phyloP scores from a whole-genome alignment of 2,797 vertebrate species.

The Huso huso region DNA sequence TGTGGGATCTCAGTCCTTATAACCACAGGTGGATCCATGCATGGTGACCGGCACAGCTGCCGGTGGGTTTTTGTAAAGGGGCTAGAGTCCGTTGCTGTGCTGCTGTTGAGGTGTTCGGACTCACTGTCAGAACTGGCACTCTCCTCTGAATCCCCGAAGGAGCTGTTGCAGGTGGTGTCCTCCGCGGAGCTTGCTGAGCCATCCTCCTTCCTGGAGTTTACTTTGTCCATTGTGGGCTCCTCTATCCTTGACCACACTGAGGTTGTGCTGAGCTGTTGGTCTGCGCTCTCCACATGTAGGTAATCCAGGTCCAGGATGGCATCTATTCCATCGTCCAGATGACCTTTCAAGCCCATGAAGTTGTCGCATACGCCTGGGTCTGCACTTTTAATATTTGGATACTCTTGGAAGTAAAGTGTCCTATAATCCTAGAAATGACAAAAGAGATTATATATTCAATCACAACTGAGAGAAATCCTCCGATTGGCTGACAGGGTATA shows the following conservation, averaged over 20 bases:
- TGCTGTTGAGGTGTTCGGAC: conserved; percentile 59
- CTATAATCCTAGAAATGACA: conserved; percentile 50
- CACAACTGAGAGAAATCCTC: neutral
- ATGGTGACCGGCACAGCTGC: conserved; percentile 53
- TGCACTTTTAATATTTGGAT: conserved; percentile 65
- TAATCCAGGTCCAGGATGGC: conserved; percentile 74
- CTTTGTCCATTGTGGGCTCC: conserved; percentile 62
- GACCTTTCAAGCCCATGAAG: conserved; percentile 98
- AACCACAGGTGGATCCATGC: conserved; percentile 51
- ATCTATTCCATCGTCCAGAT: conserved; percentile 73
- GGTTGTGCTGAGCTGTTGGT: conserved; percentile 60
- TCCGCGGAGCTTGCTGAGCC: conserved; percentile 54
- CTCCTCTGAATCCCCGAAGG: conserved; percentile 74
- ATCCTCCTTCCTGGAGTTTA: conserved; percentile 54
- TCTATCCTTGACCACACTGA: conserved; percentile 54
- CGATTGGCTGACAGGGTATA: too few species aligned
- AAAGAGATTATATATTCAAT: conserved; percentile 1
- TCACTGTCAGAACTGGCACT: conserved; percentile 79
- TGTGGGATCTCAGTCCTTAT: conserved; percentile 51
- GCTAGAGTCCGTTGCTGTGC: conserved; percentile 45
- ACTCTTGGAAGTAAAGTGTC: conserved; percentile 59
- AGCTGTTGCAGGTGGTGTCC: conserved; percentile 52
- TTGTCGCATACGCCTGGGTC: conserved; percentile 77
- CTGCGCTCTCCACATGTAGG: conserved; percentile 74
- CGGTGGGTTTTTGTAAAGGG: conserved; percentile 59